Percentiles rank a stretch among this genome's conserved stretches.
phyloP scores from a whole-genome alignment of 1,140 invertebrate genomes.

The Wasmannia auropunctata region DNA sequence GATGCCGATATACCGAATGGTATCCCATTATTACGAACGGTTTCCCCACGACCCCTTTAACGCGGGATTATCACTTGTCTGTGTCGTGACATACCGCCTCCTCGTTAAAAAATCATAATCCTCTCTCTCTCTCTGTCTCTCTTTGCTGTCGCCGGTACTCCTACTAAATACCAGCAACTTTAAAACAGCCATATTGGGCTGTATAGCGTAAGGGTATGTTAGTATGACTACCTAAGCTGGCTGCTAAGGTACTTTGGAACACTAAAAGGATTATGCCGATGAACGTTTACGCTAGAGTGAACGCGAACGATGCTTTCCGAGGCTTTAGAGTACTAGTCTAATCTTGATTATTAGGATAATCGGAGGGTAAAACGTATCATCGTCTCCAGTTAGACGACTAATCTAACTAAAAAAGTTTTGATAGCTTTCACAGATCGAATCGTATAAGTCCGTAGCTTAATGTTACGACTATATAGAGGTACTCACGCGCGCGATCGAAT shows the following conservation, averaged over 20 bases:
- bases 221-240: slow-evolving; percentile 1
- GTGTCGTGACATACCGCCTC: background rate
- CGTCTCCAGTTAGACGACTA: slow-evolving; percentile 18
- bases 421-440: background rate
- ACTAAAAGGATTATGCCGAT: slow-evolving; percentile 22
- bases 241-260: slow-evolving; percentile 4
- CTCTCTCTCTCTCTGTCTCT: slow-evolving; percentile 2
- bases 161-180: slow-evolving; percentile 8
- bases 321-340: slow-evolving; percentile 33
- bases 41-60: no score
- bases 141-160: background rate
- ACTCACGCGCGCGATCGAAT: slow-evolving; percentile 3
- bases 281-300: slow-evolving; percentile 13
- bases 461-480: background rate
- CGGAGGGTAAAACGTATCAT: background rate
- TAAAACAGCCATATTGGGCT: slow-evolving; percentile 1
- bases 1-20: background rate
- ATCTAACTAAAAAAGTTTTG: slow-evolving; percentile 26
- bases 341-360: slow-evolving; percentile 34
- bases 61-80: slow-evolving; percentile 22
- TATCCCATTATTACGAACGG: background rate
- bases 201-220: background rate
- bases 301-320: slow-evolving; percentile 34
- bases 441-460: background rate
- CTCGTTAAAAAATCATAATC: background rate